These are phyloP conservation scores for Forbesichthys papilliferus DNA, from an alignment of 2,113 vertebrate species.

Conservation along the genomic window DNA sequence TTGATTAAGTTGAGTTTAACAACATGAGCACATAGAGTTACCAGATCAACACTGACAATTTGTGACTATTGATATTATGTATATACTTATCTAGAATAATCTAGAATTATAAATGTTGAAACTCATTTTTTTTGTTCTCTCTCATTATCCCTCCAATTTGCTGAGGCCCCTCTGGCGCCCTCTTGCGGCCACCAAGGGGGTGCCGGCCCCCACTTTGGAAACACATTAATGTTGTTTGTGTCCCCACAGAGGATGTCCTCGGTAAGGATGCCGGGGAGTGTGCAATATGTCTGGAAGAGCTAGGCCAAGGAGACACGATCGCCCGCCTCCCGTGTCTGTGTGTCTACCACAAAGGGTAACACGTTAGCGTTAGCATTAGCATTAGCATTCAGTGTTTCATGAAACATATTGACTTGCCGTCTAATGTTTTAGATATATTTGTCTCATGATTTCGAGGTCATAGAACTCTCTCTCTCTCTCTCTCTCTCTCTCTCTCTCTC, in stretches of 20 bases:
- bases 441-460: background rate
- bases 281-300: constrained; percentile 95
- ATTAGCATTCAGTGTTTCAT: background rate
- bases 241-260: constrained; percentile 89
- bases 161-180: no score
- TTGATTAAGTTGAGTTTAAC: no score
- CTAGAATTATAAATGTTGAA: no score
- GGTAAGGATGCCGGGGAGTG: constrained; percentile 93
- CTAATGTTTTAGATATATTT: background rate
- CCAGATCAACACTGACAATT: no score
- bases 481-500: background rate
- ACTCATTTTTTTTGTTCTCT: no score
- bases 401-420: background rate
- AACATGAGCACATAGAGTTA: no score
- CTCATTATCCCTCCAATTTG: no score
- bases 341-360: constrained; percentile 94
- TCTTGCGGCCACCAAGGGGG: no score
- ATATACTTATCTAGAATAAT: no score
- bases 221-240: constrained; percentile 9
- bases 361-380: background rate
- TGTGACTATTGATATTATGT: no score
- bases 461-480: no score
- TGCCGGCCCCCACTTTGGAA: no score
- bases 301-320: constrained; percentile 94
- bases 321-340: constrained; percentile 95